Percentiles rank a stretch among this genome's conserved stretches.
Evolutionary conservation across 1,140 invertebrate species (phyloP).

Genomic region (Holcopasites calliopsidis): DNA sequence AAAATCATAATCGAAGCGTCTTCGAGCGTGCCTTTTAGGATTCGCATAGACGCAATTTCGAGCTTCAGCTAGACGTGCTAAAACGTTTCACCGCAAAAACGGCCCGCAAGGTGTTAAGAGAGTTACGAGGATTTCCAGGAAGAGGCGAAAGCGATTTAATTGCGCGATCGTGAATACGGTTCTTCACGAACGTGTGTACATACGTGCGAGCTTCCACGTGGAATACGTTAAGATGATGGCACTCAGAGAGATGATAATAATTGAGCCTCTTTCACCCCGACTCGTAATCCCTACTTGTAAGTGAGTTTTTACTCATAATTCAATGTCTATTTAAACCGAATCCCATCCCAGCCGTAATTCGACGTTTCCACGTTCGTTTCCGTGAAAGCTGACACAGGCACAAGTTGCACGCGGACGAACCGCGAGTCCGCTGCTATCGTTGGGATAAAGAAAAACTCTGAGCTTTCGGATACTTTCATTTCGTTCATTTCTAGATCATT

Average conservation of each 20-base stretch:
- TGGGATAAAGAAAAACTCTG: too few species aligned
- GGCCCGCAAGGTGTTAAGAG: neutral
- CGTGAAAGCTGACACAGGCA: too few species aligned
- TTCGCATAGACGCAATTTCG: neutral
- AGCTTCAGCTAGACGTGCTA: neutral
- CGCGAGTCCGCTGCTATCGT: too few species aligned
- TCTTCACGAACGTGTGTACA: constrained; percentile 8
- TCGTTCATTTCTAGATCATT: too few species aligned
- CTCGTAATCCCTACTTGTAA: neutral
- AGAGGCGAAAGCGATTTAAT: constrained; percentile 2
- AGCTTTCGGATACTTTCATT: too few species aligned
- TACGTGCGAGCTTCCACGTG: neutral
- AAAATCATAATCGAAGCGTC: neutral
- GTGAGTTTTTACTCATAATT: too few species aligned
- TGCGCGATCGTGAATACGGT: neutral
- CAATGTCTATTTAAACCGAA: too few species aligned
- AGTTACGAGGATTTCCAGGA: constrained; percentile 2
- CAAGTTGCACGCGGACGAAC: too few species aligned
- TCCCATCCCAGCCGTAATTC: neutral
- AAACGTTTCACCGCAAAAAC: neutral
- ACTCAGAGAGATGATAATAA: constrained; percentile 1
- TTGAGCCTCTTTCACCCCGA: neutral
- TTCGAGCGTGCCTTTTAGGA: neutral
- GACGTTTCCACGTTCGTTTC: neutral
- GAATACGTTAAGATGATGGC: neutral